These are phyloP conservation scores for Bombus turneri DNA, from an alignment of 1,140 invertebrate species.

Conservation along the genomic window DNA sequence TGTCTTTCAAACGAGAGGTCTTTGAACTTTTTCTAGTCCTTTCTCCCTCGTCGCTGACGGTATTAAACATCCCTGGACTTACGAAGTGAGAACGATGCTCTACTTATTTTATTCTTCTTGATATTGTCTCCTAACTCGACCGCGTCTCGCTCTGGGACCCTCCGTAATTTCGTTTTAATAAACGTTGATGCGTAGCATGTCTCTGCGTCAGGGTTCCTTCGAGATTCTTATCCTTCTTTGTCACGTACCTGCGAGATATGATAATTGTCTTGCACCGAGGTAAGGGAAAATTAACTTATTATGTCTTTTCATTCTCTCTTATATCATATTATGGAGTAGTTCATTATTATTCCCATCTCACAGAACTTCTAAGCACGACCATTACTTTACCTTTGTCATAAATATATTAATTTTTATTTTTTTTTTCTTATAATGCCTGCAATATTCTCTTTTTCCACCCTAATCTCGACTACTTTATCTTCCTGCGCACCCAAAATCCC, in stretches of 20 bases:
- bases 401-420: no score
- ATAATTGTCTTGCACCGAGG: neutral
- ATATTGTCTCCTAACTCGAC: neutral
- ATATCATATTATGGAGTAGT: neutral
- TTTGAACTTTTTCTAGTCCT: conserved; percentile 8
- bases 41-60: neutral
- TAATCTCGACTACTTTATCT: neutral
- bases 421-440: no score
- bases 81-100: neutral
- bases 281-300: neutral
- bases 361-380: neutral
- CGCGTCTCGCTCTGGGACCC: neutral
- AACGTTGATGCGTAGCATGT: neutral
- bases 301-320: neutral
- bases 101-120: neutral
- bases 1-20: conserved; percentile 13
- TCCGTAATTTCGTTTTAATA: neutral
- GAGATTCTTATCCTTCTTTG: neutral
- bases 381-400: no score
- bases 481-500: neutral
- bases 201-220: neutral
- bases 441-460: neutral
- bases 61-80: conserved; percentile 14
- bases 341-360: no score
- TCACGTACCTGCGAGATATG: neutral